Conservation (phyloP, 2,113 vertebrate species). For the Syrrhaptes paradoxus region DNA sequence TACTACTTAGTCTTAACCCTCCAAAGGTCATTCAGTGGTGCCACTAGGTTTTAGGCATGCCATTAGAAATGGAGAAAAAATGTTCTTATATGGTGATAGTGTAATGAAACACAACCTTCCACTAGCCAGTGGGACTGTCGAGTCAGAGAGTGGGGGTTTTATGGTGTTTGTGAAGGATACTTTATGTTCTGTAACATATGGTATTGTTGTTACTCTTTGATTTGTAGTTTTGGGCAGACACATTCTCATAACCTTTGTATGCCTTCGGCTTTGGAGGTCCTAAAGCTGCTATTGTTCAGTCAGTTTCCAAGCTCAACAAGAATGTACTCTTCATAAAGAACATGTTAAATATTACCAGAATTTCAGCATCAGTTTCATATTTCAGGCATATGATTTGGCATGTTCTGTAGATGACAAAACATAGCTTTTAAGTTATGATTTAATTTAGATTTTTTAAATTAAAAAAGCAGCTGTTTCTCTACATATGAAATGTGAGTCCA, state of each 20-base stretch:
- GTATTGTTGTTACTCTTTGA: conserved; percentile 82
- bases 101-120: conserved; percentile 57
- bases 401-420: conserved; percentile 51
- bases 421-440: conserved; percentile 68
- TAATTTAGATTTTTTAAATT: conserved; percentile 69
- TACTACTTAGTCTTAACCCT: conserved; percentile 48
- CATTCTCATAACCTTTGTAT: conserved; percentile 84
- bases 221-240: conserved; percentile 81
- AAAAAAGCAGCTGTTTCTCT: conserved; percentile 61
- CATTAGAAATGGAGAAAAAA: conserved; percentile 35
- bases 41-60: neutral
- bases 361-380: conserved; percentile 72
- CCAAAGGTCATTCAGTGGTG: conserved; percentile 29
- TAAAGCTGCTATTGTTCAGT: conserved; percentile 65
- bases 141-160: conserved; percentile 66
- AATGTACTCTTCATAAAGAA: conserved; percentile 70
- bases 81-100: conserved; percentile 55
- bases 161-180: conserved; percentile 64
- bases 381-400: conserved; percentile 66
- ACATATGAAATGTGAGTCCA: conserved; percentile 57
- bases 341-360: conserved; percentile 69
- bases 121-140: conserved; percentile 50
- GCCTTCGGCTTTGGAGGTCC: conserved; percentile 80
- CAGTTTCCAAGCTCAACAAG: conserved; percentile 53
- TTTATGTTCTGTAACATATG: conserved; percentile 81